Evolutionary conservation across 2,113 vertebrate species (phyloP).

Genomic region (Psephotus haematonotus): DNA sequence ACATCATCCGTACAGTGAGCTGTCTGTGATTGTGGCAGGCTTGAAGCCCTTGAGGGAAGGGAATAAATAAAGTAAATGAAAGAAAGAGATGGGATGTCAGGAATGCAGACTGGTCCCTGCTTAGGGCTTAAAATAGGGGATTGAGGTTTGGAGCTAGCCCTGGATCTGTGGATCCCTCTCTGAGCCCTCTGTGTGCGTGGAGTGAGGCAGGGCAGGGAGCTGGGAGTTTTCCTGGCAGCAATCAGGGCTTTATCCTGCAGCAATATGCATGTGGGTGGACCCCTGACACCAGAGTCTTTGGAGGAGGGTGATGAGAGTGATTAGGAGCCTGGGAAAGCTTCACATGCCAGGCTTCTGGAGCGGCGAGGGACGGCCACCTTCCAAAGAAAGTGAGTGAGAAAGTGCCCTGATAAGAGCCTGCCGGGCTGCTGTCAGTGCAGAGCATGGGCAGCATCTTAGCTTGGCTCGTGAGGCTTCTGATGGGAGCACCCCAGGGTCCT

Average conservation of each 20-base stretch:
- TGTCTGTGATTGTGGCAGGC: background rate
- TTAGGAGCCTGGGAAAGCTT: slow-evolving; percentile 61
- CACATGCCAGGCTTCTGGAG: background rate
- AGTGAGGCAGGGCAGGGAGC: background rate
- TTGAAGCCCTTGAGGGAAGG: background rate
- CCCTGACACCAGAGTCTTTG: slow-evolving; percentile 42
- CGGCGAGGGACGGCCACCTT: background rate
- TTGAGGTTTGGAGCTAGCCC: background rate
- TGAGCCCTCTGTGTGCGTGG: background rate
- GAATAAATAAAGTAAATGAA: background rate
- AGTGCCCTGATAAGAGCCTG: background rate
- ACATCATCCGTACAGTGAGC: background rate
- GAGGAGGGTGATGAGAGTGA: background rate
- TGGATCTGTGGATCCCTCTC: background rate
- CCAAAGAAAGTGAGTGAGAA: background rate
- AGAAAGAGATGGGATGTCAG: background rate
- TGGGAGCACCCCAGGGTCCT: background rate
- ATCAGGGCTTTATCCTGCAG: slow-evolving; percentile 21
- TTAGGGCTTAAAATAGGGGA: background rate
- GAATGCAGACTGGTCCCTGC: background rate
- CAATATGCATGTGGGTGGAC: slow-evolving; percentile 50
- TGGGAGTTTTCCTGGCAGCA: background rate
- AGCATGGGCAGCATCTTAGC: background rate
- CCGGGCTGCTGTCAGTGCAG: background rate
- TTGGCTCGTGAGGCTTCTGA: background rate